Percentiles rank a stretch among this genome's conserved stretches.
Evolutionary conservation across 1,140 invertebrate genomes (phyloP).

Genomic region (Micrasema longulum): DNA sequence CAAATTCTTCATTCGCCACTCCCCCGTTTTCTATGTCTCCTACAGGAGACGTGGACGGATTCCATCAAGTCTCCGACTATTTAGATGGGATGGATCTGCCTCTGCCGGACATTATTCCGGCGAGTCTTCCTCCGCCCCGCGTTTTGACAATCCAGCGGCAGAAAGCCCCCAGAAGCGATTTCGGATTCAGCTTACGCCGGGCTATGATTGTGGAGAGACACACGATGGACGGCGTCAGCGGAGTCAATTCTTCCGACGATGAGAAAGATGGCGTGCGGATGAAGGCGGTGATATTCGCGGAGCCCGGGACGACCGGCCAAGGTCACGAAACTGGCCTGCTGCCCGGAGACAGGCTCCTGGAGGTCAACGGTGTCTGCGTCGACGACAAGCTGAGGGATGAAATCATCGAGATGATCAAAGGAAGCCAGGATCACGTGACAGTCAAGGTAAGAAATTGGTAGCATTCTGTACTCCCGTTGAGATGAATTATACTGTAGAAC

Average conservation of each 20-base stretch:
- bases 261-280: slow-evolving; percentile 68
- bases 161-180: slow-evolving; percentile 88
- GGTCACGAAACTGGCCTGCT: slow-evolving; percentile 86
- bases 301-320: slow-evolving; percentile 85
- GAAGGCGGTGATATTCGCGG: slow-evolving; percentile 90
- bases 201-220: slow-evolving; percentile 81
- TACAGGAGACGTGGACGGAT: slow-evolving; percentile 85
- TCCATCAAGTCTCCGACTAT: slow-evolving; percentile 78
- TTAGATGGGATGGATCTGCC: slow-evolving; percentile 83
- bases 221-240: slow-evolving; percentile 61
- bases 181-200: slow-evolving; percentile 93
- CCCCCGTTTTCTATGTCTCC: slow-evolving; percentile 86
- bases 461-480: too few species aligned
- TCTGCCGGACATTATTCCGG: slow-evolving; percentile 81
- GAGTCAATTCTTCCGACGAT: slow-evolving; percentile 54
- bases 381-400: slow-evolving; percentile 89
- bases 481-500: too few species aligned
- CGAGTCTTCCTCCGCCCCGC: slow-evolving; percentile 80
- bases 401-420: slow-evolving; percentile 92
- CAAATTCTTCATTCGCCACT: slow-evolving; percentile 85
- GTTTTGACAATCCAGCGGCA: slow-evolving; percentile 84
- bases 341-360: slow-evolving; percentile 91
- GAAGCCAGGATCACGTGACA: slow-evolving; percentile 83
- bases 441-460: slow-evolving; percentile 85
- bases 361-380: slow-evolving; percentile 90